phyloP scores from a whole-genome alignment of 2,797 vertebrate genomes.

The Phalloptychus januarius region DNA sequence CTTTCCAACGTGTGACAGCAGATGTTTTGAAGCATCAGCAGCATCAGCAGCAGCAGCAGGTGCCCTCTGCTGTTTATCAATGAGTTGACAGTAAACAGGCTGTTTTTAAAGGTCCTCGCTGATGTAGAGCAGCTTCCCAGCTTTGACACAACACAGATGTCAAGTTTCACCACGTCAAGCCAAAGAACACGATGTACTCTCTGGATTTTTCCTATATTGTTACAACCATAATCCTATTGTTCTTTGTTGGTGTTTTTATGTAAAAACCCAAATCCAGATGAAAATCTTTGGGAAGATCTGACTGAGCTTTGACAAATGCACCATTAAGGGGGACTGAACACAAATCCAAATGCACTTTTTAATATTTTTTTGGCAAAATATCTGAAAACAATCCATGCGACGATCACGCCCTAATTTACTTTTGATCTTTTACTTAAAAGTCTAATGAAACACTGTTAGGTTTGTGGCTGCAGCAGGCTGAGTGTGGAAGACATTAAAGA shows the following conservation, averaged over 20 bases:
- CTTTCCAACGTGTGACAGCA: conserved; percentile 34
- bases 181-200: not conserved
- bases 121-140: conserved; percentile 47
- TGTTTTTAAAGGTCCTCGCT: conserved; percentile 7
- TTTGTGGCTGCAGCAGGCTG: not conserved
- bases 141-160: not conserved
- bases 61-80: conserved; percentile 65
- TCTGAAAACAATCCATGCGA: not conserved
- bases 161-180: not conserved
- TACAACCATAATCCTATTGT: not conserved
- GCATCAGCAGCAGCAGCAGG: conserved; percentile 49
- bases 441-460: not conserved
- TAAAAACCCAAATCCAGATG: not conserved
- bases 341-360: not conserved
- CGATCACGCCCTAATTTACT: not conserved
- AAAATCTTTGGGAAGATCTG: not conserved
- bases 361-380: not conserved
- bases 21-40: not conserved
- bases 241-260: not conserved
- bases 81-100: conserved; percentile 30
- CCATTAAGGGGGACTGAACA: not conserved
- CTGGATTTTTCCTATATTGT: not conserved
- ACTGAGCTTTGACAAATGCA: not conserved
- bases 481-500: not conserved
- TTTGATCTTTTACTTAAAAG: not conserved